phyloP scores from a whole-genome alignment of 2,113 vertebrate genomes.

The Phylloscopus trochiloides region DNA sequence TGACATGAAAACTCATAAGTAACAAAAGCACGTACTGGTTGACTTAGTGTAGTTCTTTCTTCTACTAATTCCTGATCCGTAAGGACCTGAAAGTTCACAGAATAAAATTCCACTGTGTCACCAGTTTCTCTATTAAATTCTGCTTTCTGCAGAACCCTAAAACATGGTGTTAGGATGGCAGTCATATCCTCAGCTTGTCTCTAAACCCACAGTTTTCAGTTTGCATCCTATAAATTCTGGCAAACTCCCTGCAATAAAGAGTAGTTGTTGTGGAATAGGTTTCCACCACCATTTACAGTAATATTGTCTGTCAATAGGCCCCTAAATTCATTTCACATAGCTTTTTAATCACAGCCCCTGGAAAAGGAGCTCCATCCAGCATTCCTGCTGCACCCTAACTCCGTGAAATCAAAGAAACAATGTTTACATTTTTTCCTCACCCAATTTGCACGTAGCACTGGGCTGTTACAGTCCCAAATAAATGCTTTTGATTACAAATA shows the following conservation, averaged over 20 bases:
- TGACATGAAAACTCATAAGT: background rate
- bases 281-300: constrained; percentile 32
- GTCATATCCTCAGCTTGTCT: background rate
- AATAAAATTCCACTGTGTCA: constrained; percentile 37
- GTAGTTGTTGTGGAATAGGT: background rate
- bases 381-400: constrained; percentile 11
- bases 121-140: constrained; percentile 21
- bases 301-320: constrained; percentile 30
- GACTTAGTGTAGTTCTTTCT: constrained; percentile 7
- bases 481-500: constrained; percentile 69
- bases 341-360: constrained; percentile 23
- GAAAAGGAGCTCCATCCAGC: background rate
- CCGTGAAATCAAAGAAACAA: constrained; percentile 40
- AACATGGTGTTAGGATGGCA: background rate
- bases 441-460: constrained; percentile 44
- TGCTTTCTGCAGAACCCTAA: constrained; percentile 34
- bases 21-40: constrained; percentile 11
- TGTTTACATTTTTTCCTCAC: constrained; percentile 46
- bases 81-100: background rate
- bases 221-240: constrained; percentile 22
- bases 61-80: constrained; percentile 13
- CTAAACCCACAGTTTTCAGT: constrained; percentile 18
- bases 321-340: background rate
- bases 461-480: constrained; percentile 23
- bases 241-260: background rate